These are phyloP conservation scores for Hypomesus transpacificus DNA, from an alignment of 2,113 vertebrate genomes.

Conservation along the genomic window DNA sequence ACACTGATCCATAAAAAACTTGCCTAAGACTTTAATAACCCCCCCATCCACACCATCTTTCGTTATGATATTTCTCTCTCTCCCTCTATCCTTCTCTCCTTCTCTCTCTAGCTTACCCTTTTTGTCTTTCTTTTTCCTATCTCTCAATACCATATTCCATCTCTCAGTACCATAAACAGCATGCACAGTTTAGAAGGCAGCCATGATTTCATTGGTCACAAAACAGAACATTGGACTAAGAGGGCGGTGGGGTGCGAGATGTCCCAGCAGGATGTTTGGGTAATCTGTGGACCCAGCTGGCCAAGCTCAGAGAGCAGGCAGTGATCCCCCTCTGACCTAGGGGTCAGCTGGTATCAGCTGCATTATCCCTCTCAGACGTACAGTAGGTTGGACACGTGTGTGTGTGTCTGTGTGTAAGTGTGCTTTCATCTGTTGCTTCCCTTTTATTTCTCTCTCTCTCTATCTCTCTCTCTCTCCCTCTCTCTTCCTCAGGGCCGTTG, in stretches of 20 bases:
- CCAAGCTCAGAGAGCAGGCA: constrained; percentile 14
- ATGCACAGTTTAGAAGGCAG: not conserved
- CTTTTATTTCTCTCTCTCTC: not conserved
- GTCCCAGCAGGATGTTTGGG: constrained; percentile 31
- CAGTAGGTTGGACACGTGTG: constrained; percentile 6
- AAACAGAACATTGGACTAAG: constrained; percentile 29
- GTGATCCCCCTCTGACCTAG: constrained; percentile 25
- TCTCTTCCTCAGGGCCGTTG: constrained; percentile 72
- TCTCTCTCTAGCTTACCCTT: not conserved
- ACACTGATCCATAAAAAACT: not conserved
- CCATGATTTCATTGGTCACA: not conserved
- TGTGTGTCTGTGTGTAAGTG: constrained; percentile 6
- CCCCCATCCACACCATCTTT: not conserved
- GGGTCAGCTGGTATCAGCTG: constrained; percentile 10
- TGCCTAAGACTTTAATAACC: too few relatives aligned
- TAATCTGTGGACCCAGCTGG: constrained; percentile 46
- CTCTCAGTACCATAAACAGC: constrained; percentile 7
- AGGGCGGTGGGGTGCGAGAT: constrained; percentile 17
- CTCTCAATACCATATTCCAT: too few relatives aligned
- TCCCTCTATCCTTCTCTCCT: not conserved
- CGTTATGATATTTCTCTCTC: not conserved
- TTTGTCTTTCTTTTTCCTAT: not conserved
- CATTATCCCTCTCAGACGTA: constrained; percentile 28
- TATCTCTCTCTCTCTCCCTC: not conserved
- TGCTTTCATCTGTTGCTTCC: not conserved